Evolutionary conservation across 2,113 vertebrate species (phyloP), one percentile per base, ranked within the genome.

Genomic region (Platichthys stellatus): DNA sequence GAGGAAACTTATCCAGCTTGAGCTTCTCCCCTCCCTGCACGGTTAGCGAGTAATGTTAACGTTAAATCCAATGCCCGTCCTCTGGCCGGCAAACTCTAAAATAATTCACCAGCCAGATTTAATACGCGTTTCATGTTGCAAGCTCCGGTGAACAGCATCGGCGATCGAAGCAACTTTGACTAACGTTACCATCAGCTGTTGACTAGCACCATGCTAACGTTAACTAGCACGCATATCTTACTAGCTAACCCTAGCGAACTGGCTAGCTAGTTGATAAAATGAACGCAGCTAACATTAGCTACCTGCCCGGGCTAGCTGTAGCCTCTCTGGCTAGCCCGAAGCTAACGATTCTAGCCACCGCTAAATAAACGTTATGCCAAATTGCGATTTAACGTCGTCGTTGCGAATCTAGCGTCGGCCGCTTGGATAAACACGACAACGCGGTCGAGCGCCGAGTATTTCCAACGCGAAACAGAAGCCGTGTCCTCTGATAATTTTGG

Each of bases 1-100:
- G 92, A 93, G 90, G 92, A 92, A 93, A 94, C 90, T 93, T 91
- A 92, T 95, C 94, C 94, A 94, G 94, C 82, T 93, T 93, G 92
- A 91, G 86, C 86, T 82, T 91, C 91, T 93, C 92, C 91, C 87
- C 89, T 91, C 92, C 91, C 87, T 89, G 87, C 88, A 88, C 90
- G 83, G 88, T 88, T 88, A 90, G 90, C 90, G 89, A 90, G 87
- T 86, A 88, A 87, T 75, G 83, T 84, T 69, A 81, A 89, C 81
- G 83, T 80, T 89, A 83, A 90, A 90, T 85, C 88, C 88, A 70
- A 75, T 83, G 51, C 82, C 59, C 71, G 82, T 91, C 82, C 84
- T 81, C 85, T 68, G 78, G 68, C 84, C 87, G 85, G 86, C 83
- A 71, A 85, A 81, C 61, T 73, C 66, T 85, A 89, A 78, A 85